Percentiles rank a stretch among this genome's conserved stretches.
Conservation (phyloP, 2,888 invertebrate species). For the Malthinus seriepunctatus region DNA sequence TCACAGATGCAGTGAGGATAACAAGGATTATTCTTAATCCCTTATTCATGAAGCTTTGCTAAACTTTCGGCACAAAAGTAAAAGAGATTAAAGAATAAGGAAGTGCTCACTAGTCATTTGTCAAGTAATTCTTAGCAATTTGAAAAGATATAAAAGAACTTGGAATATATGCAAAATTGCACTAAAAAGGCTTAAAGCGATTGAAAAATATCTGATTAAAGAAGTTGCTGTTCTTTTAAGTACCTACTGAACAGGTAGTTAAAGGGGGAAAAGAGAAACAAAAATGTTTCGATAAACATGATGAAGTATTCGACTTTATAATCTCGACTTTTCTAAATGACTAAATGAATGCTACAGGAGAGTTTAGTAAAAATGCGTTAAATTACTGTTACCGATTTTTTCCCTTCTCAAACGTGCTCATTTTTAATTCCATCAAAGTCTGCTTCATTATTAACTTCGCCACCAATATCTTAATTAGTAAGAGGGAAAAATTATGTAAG, state of each 20-base stretch:
- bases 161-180: slow-evolving; percentile 6
- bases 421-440: no score
- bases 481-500: slow-evolving; percentile 5
- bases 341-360: slow-evolving; percentile 9
- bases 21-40: slow-evolving; percentile 27
- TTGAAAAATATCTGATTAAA: slow-evolving; percentile 11
- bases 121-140: slow-evolving; percentile 1
- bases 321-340: slow-evolving; percentile 16
- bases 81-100: slow-evolving; percentile 21
- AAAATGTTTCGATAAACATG: slow-evolving; percentile 18
- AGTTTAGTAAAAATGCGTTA: not conserved
- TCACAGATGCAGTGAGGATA: slow-evolving; percentile 24
- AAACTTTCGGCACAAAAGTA: slow-evolving; percentile 25
- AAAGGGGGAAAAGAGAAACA: not conserved
- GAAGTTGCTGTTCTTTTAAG: not conserved
- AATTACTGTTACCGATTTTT: no score
- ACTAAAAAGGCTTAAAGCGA: not conserved
- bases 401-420: no score
- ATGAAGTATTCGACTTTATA: slow-evolving; percentile 19
- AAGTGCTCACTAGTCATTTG: slow-evolving; percentile 24
- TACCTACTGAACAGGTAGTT: not conserved
- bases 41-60: slow-evolving; percentile 27
- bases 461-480: not conserved
- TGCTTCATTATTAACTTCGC: no score
- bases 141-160: not conserved